Percentiles rank a stretch among this genome's conserved stretches.
Evolutionary conservation across 2,113 vertebrate species (phyloP).

Genomic region (Rhineura floridana): DNA sequence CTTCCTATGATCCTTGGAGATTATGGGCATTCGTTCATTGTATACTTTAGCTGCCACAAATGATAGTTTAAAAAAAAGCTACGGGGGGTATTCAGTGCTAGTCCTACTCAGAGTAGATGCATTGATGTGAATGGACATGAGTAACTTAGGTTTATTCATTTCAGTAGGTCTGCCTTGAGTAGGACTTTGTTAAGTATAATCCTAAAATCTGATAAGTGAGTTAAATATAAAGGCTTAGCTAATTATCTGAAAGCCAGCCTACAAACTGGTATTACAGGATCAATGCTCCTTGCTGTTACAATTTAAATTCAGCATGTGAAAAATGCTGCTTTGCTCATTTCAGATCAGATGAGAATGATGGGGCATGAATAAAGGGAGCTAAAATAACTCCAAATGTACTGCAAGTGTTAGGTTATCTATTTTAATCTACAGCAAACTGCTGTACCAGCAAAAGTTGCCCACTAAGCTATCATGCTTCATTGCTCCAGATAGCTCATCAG

Average conservation of each 20-base stretch:
- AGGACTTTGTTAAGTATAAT: too few relatives aligned
- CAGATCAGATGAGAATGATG: fast-evolving
- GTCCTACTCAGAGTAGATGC: too few relatives aligned
- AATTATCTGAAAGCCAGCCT: not conserved
- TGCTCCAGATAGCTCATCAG: conserved; percentile 25
- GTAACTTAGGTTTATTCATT: too few relatives aligned
- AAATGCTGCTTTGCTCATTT: not conserved
- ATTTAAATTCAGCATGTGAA: not conserved
- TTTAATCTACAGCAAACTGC: conserved; percentile 38
- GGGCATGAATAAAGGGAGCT: not conserved
- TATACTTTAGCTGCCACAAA: too few relatives aligned
- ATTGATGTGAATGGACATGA: too few relatives aligned
- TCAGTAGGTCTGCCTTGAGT: not conserved
- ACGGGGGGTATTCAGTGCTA: too few relatives aligned
- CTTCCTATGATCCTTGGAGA: too few relatives aligned
- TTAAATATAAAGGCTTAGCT: not conserved
- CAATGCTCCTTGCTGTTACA: not conserved
- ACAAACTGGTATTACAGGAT: not conserved
- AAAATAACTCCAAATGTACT: not conserved
- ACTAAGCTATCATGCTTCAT: conserved; percentile 26
- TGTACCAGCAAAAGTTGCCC: conserved; percentile 40
- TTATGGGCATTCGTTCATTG: too few relatives aligned
- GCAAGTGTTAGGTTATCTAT: not conserved
- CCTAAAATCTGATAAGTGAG: too few relatives aligned
- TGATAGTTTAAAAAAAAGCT: too few relatives aligned